Base-by-base conservation (phyloP, 2,797 vertebrate genomes). In the Australoheros facetus region DNA sequence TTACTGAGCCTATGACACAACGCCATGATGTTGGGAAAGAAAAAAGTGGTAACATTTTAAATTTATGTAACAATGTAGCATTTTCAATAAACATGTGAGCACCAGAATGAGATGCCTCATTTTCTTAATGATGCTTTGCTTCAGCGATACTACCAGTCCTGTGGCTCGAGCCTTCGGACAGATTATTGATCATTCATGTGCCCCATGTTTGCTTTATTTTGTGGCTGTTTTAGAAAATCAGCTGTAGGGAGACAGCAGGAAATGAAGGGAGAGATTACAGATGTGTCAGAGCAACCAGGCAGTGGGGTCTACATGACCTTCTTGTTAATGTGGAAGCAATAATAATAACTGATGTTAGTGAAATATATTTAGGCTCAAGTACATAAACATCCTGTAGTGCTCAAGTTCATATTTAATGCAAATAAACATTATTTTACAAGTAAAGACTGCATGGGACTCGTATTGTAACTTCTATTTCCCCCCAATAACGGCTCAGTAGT, bases 131-230 rank as follows among this genome's bases (percentile, higher is more conserved):
- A 42, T 28, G 62, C 62, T 66, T 12, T 19, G 42, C 39, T 66
- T 66, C 42, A 66, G 23, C 26, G 16, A 28, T 48, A 30, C 39
- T 66, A 48, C 3, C 23, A 7, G 9, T 66, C 42, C 0, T 66
- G 23, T 48, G 42, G 37, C 26, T 66, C 26, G 14, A 66, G 62
- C 16, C 5, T 30, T 7, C 3, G 51, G 45, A 51, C 1, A 0
- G 64, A 17, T n/a, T 30, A 69, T 69, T 30, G 64, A 69, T 51
- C 45, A 69, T 69, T 69, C 48, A 69, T 51, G 19, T 69, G 48
- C 16, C 5, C 16, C 30, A 45, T 3, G 2, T 66, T 48, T 28
- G 39, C 23, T 66, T 66, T 48, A 51, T 69, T 30, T 51, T 69
- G 64, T 48, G 62, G 5, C 23, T 66, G 42, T 66, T 28, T 66